These are phyloP conservation scores for Marcusenius ussheri DNA, from an alignment of 2,113 vertebrate genomes.

Conservation along the genomic window DNA sequence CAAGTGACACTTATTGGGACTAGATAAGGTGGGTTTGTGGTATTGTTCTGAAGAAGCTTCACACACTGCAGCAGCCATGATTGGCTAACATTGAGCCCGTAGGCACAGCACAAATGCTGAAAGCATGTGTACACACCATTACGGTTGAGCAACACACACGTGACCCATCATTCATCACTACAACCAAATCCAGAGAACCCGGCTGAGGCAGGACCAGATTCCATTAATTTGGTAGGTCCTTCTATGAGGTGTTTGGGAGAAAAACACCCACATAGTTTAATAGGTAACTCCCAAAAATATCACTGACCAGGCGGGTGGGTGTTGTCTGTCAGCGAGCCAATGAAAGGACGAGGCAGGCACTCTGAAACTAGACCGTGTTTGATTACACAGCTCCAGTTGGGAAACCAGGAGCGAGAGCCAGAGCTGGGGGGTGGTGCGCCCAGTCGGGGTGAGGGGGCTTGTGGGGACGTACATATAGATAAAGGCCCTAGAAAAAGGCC, in stretches of 20 bases:
- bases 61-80: background rate
- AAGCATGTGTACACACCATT: background rate
- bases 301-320: background rate
- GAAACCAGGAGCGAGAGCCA: slow-evolving; percentile 1
- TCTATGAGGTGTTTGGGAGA: background rate
- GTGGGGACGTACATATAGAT: background rate
- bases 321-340: slow-evolving; percentile 8
- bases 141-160: background rate
- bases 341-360: background rate
- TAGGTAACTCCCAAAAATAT: background rate
- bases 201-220: background rate
- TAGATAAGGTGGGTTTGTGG: background rate
- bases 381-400: slow-evolving; percentile 7
- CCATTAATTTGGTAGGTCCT: background rate
- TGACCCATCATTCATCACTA: background rate
- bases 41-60: background rate
- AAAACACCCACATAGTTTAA: background rate
- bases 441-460: background rate
- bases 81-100: background rate
- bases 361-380: slow-evolving; percentile 4
- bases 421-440: background rate
- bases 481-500: background rate
- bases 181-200: background rate
- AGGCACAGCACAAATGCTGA: background rate
- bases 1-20: background rate